Percentiles rank a stretch among this genome's conserved stretches.
Evolutionary conservation across 2,888 invertebrate genomes (phyloP).

Genomic region (Andrena flavipes): DNA sequence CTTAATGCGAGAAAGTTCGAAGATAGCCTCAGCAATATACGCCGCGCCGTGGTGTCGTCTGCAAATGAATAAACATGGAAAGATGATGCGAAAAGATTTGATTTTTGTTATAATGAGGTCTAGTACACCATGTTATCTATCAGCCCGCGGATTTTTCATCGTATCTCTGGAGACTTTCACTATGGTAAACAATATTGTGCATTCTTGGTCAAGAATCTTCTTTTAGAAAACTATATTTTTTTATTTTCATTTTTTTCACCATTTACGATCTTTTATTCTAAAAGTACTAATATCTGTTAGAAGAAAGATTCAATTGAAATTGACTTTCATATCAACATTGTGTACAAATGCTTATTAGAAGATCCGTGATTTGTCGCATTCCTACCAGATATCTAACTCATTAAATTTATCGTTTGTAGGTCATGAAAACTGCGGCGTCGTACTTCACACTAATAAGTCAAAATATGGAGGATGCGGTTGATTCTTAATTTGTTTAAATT

Average conservation of each 20-base stretch:
- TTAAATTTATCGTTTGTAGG: constrained; percentile 9
- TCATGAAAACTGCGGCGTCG: constrained; percentile 47
- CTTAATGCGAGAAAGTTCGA: constrained; percentile 15
- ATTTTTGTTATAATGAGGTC: constrained; percentile 58
- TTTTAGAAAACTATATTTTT: too few relatives aligned
- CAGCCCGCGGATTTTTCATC: constrained; percentile 55
- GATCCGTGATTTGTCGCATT: too few relatives aligned
- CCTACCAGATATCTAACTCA: too few relatives aligned
- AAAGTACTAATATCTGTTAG: too few relatives aligned
- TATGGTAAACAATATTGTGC: constrained; percentile 27
- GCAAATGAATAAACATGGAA: constrained; percentile 15
- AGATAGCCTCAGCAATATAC: constrained; percentile 8
- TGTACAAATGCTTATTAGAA: too few relatives aligned
- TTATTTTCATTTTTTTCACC: too few relatives aligned
- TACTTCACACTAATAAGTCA: constrained; percentile 43
- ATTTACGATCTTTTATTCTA: too few relatives aligned
- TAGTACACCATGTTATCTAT: constrained; percentile 46
- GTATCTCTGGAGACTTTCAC: constrained; percentile 59
- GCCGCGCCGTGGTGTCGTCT: constrained; percentile 1
- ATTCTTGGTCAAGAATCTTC: too few relatives aligned
- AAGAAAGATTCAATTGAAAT: too few relatives aligned
- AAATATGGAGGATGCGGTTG: not conserved
- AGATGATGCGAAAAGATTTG: constrained; percentile 47
- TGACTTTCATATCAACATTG: too few relatives aligned
- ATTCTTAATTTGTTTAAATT: not conserved